A percentile compares a stretch with the other conserved stretches of the same genome.
These are phyloP conservation scores for Acrocephalus scirpaceus DNA, from an alignment of 2,797 vertebrate species.

Conservation along the genomic window DNA sequence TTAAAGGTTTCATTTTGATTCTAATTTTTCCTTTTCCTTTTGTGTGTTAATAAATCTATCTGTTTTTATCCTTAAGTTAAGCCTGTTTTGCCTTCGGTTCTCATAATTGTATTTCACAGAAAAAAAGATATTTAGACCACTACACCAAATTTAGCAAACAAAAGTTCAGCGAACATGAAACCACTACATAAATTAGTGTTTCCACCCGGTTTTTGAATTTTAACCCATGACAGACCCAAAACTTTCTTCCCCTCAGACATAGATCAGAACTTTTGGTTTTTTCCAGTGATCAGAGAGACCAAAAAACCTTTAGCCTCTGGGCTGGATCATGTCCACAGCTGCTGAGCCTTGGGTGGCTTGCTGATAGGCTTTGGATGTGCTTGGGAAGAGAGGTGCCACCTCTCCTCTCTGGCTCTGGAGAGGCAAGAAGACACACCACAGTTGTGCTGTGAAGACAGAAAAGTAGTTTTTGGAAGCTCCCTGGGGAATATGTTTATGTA, in stretches of 20 bases:
- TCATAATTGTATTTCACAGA: no score
- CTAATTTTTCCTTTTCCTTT: no score
- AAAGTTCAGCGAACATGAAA: no score
- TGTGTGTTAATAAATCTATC: no score
- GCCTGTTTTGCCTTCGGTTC: no score
- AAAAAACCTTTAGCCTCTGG: neutral
- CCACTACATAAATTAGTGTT: no score
- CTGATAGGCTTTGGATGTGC: neutral
- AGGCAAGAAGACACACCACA: neutral
- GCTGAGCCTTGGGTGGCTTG: neutral
- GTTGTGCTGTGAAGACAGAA: neutral
- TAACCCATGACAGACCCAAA: neutral
- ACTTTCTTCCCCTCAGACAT: neutral
- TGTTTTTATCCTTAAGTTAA: no score
- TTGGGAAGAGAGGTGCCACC: neutral
- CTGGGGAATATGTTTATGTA: rapidly evolving
- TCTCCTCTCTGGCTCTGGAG: neutral
- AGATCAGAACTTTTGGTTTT: neutral
- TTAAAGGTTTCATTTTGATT: no score
- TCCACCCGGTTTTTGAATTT: no score
- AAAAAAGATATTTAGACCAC: no score
- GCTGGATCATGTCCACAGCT: neutral
- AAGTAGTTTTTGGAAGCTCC: neutral
- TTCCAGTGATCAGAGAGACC: neutral
- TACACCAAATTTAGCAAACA: no score